These are phyloP conservation scores for Amblyopsis hoosieri DNA, from an alignment of 2,797 vertebrate species.

Conservation along the genomic window DNA sequence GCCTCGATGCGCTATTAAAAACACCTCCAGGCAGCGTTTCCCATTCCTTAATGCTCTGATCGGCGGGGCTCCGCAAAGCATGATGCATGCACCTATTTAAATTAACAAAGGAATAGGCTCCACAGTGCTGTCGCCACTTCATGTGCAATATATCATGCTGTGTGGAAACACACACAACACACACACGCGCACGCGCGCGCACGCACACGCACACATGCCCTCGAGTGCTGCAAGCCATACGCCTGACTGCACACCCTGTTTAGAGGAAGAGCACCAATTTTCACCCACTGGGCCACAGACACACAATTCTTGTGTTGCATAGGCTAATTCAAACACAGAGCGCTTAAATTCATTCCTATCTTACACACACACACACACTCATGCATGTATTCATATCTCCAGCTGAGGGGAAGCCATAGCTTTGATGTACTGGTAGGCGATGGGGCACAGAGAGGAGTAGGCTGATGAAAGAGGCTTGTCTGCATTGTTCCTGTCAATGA, in stretches of 20 bases:
- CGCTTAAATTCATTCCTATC: slow-evolving; percentile 39
- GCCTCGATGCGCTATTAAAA: slow-evolving; percentile 90
- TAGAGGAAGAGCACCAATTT: slow-evolving; percentile 84
- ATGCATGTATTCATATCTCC: slow-evolving; percentile 81
- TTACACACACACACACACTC: slow-evolving; percentile 19
- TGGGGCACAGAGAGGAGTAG: slow-evolving; percentile 74
- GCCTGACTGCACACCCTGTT: slow-evolving; percentile 83
- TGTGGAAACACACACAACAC: slow-evolving; percentile 26
- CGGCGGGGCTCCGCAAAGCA: slow-evolving; percentile 83
- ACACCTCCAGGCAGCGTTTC: slow-evolving; percentile 93
- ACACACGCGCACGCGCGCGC: slow-evolving; percentile 10
- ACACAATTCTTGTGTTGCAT: slow-evolving; percentile 35
- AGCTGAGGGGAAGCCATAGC: slow-evolving; percentile 74
- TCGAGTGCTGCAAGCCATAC: slow-evolving; percentile 86
- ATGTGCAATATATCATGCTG: slow-evolving; percentile 93
- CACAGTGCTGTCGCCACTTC: slow-evolving; percentile 83
- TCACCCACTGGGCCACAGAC: slow-evolving; percentile 61
- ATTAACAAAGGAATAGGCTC: slow-evolving; percentile 97
- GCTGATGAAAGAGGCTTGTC: slow-evolving; percentile 87
- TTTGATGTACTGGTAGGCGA: slow-evolving; percentile 85
- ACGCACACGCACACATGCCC: slow-evolving; percentile 83
- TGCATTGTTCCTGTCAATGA: slow-evolving; percentile 86
- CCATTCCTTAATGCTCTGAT: slow-evolving; percentile 76
- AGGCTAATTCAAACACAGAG: slow-evolving; percentile 41
- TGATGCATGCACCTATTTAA: slow-evolving; percentile 99